Conservation (phyloP, 1,140 invertebrate species). For the Akabosia matsudoensis region DNA sequence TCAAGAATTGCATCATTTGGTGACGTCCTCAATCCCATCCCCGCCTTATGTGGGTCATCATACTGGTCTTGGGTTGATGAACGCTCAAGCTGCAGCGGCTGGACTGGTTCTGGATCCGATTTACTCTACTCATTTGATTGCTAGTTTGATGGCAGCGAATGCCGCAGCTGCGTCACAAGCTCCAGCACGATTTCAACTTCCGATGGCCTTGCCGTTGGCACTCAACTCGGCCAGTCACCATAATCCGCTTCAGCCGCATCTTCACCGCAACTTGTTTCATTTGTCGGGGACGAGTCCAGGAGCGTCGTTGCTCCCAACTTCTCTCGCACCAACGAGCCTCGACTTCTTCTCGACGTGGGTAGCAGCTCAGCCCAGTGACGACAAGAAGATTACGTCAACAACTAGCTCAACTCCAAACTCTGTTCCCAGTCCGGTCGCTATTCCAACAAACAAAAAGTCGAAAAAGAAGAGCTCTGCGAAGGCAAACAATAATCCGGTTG, state of each 20-base stretch:
- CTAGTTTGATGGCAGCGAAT: constrained; percentile 37
- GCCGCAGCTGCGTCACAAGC: background rate
- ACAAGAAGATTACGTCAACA: background rate
- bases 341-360: constrained; percentile 40
- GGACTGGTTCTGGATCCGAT: constrained; percentile 33
- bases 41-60: constrained; percentile 28
- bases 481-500: background rate
- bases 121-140: constrained; percentile 40
- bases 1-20: constrained; percentile 42
- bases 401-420: background rate
- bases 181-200: constrained; percentile 35
- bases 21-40: constrained; percentile 35
- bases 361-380: background rate
- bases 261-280: background rate
- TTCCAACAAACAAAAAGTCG: constrained; percentile 12
- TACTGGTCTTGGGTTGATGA: constrained; percentile 27
- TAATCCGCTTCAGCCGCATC: constrained; percentile 10
- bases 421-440: background rate
- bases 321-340: no score
- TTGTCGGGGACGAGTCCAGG: constrained; percentile 6
- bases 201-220: constrained; percentile 39
- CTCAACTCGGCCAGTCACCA: constrained; percentile 11
- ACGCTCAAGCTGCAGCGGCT: constrained; percentile 14
- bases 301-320: no score
- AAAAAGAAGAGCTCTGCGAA: background rate